These are phyloP conservation scores for Etheostoma spectabile DNA, from an alignment of 2,113 vertebrate genomes.

Conservation along the genomic window DNA sequence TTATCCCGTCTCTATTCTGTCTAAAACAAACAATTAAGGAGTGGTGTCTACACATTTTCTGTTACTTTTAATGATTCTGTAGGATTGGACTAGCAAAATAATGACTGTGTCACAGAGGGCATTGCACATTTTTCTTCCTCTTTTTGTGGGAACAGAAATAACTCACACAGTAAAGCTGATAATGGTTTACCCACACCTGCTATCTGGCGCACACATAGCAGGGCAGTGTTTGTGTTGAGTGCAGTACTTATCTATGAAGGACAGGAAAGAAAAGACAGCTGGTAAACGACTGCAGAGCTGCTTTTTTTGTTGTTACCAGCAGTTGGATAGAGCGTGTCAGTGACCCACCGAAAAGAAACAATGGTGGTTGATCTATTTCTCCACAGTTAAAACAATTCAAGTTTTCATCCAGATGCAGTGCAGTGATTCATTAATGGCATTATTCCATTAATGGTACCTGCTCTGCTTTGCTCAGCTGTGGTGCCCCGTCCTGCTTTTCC, in stretches of 20 bases:
- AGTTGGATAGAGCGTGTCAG: not conserved
- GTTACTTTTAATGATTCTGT: not conserved
- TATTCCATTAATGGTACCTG: too few relatives aligned
- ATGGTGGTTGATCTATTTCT: not conserved
- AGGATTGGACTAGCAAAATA: slow-evolving; percentile 33
- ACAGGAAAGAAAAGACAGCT: slow-evolving; percentile 32
- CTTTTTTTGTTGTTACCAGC: slow-evolving; percentile 8
- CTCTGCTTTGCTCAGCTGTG: too few relatives aligned
- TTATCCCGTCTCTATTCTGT: slow-evolving; percentile 36
- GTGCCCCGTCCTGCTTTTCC: too few relatives aligned
- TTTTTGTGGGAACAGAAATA: slow-evolving; percentile 52
- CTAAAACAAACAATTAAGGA: not conserved
- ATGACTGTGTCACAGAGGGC: slow-evolving; percentile 20
- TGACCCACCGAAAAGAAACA: slow-evolving; percentile 5
- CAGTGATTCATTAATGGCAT: too few relatives aligned
- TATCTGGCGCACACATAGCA: slow-evolving; percentile 33
- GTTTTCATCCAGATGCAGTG: not conserved
- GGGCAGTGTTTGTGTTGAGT: slow-evolving; percentile 21
- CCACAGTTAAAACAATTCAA: not conserved
- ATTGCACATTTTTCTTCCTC: slow-evolving; percentile 37
- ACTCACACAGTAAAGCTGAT: slow-evolving; percentile 56
- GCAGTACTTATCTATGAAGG: slow-evolving; percentile 43
- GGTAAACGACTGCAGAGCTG: slow-evolving; percentile 28
- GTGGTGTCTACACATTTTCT: not conserved
- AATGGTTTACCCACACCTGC: slow-evolving; percentile 61